phyloP scores from a whole-genome alignment of 2,797 vertebrate genomes.

The Saxicola maurus region DNA sequence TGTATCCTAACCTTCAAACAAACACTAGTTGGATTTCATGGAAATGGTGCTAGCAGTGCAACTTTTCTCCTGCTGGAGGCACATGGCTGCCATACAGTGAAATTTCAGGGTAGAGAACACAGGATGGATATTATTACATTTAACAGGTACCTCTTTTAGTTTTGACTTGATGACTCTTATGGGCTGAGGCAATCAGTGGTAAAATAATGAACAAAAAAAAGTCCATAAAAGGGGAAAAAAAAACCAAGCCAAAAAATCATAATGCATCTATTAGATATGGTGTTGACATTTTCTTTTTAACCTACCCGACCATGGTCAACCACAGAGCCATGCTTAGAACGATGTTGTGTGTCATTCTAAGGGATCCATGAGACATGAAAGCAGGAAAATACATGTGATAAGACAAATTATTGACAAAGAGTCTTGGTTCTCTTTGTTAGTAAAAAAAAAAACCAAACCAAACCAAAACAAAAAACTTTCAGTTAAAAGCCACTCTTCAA shows the following conservation, averaged over 20 bases:
- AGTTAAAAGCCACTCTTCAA: not conserved
- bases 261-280: not conserved
- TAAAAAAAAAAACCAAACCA: not conserved
- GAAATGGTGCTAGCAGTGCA: not conserved
- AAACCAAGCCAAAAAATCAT: not conserved
- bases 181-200: not conserved
- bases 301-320: slow-evolving; percentile 87
- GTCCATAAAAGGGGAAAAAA: not conserved
- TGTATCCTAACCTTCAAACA: not conserved
- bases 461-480: not conserved
- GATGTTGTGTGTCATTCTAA: slow-evolving; percentile 68
- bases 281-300: slow-evolving; percentile 54
- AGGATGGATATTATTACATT: not conserved
- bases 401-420: slow-evolving; percentile 21
- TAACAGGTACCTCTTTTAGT: not conserved
- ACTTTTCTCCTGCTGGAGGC: not conserved
- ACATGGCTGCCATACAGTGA: not conserved
- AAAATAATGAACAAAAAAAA: not conserved
- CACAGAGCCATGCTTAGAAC: slow-evolving; percentile 78
- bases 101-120: not conserved
- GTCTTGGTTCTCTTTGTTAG: slow-evolving; percentile 17
- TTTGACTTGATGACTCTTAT: not conserved
- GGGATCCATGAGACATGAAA: slow-evolving; percentile 64
- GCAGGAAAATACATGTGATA: slow-evolving; percentile 42
- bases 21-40: not conserved